Percentiles rank a stretch among this genome's conserved stretches.
These are phyloP conservation scores for Vulpes ferrilata DNA, from an alignment of 2,113 vertebrate species.

Conservation along the genomic window DNA sequence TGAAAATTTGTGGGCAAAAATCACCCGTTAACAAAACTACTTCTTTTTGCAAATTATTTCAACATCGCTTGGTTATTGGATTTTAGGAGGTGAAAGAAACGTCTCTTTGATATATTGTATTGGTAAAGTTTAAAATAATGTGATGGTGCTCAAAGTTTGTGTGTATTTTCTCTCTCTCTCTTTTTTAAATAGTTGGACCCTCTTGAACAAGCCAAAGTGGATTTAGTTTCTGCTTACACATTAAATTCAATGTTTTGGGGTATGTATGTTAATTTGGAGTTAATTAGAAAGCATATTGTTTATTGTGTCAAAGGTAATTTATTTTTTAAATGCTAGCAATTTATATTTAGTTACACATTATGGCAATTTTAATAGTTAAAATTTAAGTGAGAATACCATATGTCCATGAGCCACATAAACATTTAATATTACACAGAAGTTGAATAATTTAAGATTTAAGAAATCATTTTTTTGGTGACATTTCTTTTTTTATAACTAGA, in stretches of 20 bases:
- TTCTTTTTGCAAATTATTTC: constrained; percentile 69
- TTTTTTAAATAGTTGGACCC: constrained; percentile 91
- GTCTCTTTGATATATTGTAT: constrained; percentile 39
- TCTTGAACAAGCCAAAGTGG: constrained; percentile 97
- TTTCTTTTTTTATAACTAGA: constrained; percentile 45
- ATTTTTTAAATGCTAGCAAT: constrained; percentile 49
- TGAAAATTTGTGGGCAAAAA: constrained; percentile 67
- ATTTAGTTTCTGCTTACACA: constrained; percentile 96
- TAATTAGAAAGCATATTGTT: constrained; percentile 63
- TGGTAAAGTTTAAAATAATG: constrained; percentile 65
- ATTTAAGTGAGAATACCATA: constrained; percentile 44
- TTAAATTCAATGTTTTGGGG: constrained; percentile 99
- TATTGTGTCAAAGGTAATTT: constrained; percentile 47
- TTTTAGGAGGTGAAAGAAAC: constrained; percentile 53
- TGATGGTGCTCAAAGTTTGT: constrained; percentile 36
- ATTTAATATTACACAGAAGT: constrained; percentile 31
- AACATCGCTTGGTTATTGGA: constrained; percentile 68
- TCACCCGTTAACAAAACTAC: constrained; percentile 50
- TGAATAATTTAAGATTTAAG: constrained; percentile 68
- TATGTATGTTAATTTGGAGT: constrained; percentile 87
- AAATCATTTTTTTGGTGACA: neutral
- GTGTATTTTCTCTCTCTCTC: constrained; percentile 8
- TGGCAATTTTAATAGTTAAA: constrained; percentile 42
- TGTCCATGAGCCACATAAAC: neutral
- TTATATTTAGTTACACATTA: constrained; percentile 28